Evolutionary conservation across 2,888 invertebrate species (phyloP), one percentile per base, ranked within the genome.

Genomic region (Pterobdella sp.): DNA sequence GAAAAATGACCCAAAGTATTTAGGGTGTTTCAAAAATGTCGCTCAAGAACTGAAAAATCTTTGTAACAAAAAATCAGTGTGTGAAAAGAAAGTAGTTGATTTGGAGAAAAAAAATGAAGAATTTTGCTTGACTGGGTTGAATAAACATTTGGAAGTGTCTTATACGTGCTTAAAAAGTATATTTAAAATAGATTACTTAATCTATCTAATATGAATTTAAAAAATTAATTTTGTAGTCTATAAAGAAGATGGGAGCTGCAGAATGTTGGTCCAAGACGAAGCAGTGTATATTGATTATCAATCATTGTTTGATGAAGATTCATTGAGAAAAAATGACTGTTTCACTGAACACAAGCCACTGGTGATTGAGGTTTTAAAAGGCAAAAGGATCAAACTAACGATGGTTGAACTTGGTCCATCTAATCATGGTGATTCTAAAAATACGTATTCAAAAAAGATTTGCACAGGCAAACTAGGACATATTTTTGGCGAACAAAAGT

Each of bases 11-110:
- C 65, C 42, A 7, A 37, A 68, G 26, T 52, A 35, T 14, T 49
- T 74, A 32, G 74, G 71, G n/a, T 74, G 74, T n/a, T 64, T 34
- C 10, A 49, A 72, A 49, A 71, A 74, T 70, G 71, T 74, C 22
- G 7, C 36, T 1, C 1, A 10, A 1, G 26, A 72, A 35, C n/a
- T 74, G 2, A 35, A 60, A 18, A 26, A 52, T 32, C 26, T 71
- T 42, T 74, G 74, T 32, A 56, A 52, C 1, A 65, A 65, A 36
- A 65, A 66, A 32, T 18, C 22, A 1, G 29, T 32, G 10, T 74
- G 74, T 31, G 52, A 37, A 42, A 31, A 65, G 26, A 63, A 65
- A 32, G 65, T 74, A 0, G n/a, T 56, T 14, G 74, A 71, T 52
- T 31, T 63, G 31, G 65, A 64, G 37, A 29, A 42, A 1, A 65